These are phyloP conservation scores for Zaprionus inermis DNA, from an alignment of 1,140 invertebrate genomes.

Conservation along the genomic window DNA sequence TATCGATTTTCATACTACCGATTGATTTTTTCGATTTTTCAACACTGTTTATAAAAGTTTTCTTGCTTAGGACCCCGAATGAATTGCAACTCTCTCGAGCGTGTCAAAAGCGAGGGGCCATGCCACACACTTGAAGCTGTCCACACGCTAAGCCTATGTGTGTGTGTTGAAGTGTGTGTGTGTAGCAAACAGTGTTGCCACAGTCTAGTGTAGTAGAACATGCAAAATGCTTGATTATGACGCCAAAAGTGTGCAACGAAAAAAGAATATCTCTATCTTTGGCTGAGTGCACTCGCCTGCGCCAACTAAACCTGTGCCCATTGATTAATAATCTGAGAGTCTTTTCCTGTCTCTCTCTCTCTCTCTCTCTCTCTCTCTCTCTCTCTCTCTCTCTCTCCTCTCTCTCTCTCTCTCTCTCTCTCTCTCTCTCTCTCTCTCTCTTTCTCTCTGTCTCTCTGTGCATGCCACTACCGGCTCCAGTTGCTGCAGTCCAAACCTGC, in stretches of 20 bases:
- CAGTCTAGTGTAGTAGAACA: not conserved
- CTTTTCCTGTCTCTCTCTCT: not conserved
- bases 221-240: not conserved
- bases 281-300: slow-evolving; percentile 24
- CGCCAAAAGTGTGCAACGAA: not conserved
- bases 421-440: no score
- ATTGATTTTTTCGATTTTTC: no score
- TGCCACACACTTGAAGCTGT: slow-evolving; percentile 16
- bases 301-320: not conserved
- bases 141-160: not conserved
- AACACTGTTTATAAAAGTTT: no score
- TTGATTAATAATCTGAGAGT: slow-evolving; percentile 55
- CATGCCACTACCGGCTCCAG: not conserved
- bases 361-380: no score
- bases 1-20: no score
- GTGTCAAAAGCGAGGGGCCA: not conserved
- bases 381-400: no score
- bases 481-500: slow-evolving; percentile 25
- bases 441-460: no score
- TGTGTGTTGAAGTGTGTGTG: not conserved
- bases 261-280: slow-evolving; percentile 18
- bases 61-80: no score
- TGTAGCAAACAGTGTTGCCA: not conserved
- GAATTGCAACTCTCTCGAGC: not conserved
- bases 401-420: no score